phyloP scores from a whole-genome alignment of 2,113 vertebrate genomes.

The Sinocyclocheilus maitianheensis region DNA sequence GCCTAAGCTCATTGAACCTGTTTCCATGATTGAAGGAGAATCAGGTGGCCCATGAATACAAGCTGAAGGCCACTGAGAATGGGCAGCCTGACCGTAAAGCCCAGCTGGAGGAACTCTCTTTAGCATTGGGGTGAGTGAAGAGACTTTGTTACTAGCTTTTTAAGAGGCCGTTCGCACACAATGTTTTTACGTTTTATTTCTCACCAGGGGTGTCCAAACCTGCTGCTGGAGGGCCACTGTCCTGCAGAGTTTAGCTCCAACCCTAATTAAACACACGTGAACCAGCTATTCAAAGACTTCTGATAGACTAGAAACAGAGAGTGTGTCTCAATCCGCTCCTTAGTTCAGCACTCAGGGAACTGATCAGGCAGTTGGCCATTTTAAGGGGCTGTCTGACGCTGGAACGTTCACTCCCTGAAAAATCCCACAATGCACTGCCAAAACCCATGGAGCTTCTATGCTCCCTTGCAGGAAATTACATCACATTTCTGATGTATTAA shows the following conservation, averaged over 20 bases:
- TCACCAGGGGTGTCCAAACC: neutral
- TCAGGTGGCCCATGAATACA: constrained; percentile 87
- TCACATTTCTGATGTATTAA: too few relatives aligned
- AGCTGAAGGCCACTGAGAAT: constrained; percentile 90
- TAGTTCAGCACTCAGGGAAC: too few relatives aligned
- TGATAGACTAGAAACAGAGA: neutral
- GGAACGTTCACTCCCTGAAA: too few relatives aligned
- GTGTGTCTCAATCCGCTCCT: too few relatives aligned
- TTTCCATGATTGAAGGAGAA: constrained; percentile 80
- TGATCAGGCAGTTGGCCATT: too few relatives aligned
- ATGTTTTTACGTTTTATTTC: neutral
- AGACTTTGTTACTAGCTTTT: neutral
- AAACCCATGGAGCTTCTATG: too few relatives aligned
- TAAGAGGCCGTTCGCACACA: neutral
- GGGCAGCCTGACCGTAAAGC: constrained; percentile 89
- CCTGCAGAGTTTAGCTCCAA: too few relatives aligned
- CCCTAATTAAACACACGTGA: neutral
- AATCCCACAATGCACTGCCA: too few relatives aligned
- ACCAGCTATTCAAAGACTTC: neutral
- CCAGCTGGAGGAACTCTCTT: constrained; percentile 85
- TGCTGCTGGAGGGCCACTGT: neutral
- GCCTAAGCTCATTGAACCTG: neutral
- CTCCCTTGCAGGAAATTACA: too few relatives aligned
- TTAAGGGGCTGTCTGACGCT: too few relatives aligned
- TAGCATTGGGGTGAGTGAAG: constrained; percentile 85